Evolutionary conservation across 2,113 vertebrate species (phyloP), one percentile per base, ranked within the genome.

Genomic region (Rhineura floridana): DNA sequence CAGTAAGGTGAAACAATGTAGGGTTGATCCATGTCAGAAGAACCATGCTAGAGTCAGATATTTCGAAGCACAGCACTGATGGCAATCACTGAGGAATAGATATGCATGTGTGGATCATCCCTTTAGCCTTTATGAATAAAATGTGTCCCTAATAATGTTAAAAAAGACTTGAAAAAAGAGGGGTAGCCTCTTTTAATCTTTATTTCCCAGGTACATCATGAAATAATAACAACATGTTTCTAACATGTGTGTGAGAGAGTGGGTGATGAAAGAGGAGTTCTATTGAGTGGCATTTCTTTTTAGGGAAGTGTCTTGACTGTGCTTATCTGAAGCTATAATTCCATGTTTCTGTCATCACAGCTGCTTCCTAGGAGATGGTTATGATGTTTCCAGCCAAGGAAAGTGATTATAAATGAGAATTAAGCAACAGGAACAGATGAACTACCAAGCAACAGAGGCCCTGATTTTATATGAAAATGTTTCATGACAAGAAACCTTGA

Each of bases 371-470:
- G 36, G 73, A n/a, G 25, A 55, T 79, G 44, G 62, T 86, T 86
- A 50, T 42, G 33, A 33, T 79, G 46, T 69, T 79, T 86, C 62
- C 76, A 79, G 62, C 85, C 48, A 52, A 67, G 62, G 59, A 52
- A 79, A 69, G 44, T 6, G 23, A 86, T 86, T 86, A 86, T 42
- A 78, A 79, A 63, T 78, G 48, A 79, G 3, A 39, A 86, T 84
- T 72, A 84, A 72, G 67, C 46, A 84, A 84, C 28, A 23, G 81
- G 63, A 83, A 67, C 48, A 72, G 46, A 84, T 67, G 62, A 69
- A 79, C 62, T 86, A 62, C 75, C 50, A 39, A 65, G 10, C 73
- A 77, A 46, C 62, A 48, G 25, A 59, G 12, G 17, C 13, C 62
- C 62, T 65, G 15, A 19, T 52, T 48, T 23, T n/a, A 48, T n/a